phyloP scores from a whole-genome alignment of 2,113 vertebrate species.

The Otolemur garnettii region DNA sequence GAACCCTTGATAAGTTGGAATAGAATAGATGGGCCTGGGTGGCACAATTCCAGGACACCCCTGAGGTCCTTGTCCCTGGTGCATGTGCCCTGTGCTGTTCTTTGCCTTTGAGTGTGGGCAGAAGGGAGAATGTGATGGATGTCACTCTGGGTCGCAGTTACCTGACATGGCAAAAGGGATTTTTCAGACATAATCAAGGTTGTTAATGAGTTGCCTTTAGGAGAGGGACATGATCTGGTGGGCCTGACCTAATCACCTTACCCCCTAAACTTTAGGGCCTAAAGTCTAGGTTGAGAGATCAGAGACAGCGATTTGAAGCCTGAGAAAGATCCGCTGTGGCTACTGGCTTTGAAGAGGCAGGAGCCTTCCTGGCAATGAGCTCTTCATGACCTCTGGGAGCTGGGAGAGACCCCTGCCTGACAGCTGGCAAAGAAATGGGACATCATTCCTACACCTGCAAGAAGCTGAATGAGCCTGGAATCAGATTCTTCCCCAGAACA shows the following conservation, averaged over 20 bases:
- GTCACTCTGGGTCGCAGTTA: neutral
- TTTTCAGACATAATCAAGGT: neutral
- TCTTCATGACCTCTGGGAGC: no score
- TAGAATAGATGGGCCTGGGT: neutral
- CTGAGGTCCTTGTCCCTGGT: neutral
- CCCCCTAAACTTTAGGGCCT: neutral
- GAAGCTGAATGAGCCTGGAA: neutral
- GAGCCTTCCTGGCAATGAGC: neutral
- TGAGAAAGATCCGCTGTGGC: neutral
- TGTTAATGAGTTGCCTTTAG: neutral
- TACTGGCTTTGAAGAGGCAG: neutral
- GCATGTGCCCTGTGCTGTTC: neutral
- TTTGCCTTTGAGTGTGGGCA: neutral
- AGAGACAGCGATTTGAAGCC: neutral
- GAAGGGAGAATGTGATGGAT: neutral
- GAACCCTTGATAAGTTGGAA: no score
- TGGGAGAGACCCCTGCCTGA: neutral
- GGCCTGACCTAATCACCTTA: neutral
- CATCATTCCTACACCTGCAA: neutral
- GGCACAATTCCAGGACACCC: neutral
- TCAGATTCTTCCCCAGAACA: neutral
- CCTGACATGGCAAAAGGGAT: neutral
- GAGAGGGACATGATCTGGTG: neutral
- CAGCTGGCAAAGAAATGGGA: neutral
- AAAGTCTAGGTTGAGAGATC: neutral